These are phyloP conservation scores for Leptocoma aspasia DNA, from an alignment of 2,113 vertebrate genomes.

Conservation along the genomic window DNA sequence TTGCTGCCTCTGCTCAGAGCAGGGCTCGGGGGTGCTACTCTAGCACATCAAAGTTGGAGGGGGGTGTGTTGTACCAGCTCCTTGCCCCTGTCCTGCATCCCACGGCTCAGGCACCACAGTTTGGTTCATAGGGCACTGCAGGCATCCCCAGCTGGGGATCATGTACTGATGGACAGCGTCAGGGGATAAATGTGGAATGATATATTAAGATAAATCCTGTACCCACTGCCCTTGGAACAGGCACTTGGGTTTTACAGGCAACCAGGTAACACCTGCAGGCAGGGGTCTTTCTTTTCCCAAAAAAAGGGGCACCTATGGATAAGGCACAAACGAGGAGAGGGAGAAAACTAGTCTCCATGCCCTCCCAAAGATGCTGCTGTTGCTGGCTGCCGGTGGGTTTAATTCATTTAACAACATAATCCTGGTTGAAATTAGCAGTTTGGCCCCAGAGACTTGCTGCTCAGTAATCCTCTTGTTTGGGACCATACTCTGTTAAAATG, in stretches of 20 bases:
- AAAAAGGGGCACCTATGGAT: background rate
- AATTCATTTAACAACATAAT: background rate
- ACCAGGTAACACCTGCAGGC: background rate
- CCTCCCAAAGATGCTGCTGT: background rate
- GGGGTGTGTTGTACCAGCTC: background rate
- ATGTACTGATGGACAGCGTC: accelerated
- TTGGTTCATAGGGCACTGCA: accelerated
- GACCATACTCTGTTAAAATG: background rate
- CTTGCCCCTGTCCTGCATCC: background rate
- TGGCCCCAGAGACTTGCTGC: background rate
- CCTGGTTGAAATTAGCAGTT: background rate
- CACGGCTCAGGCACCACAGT: accelerated
- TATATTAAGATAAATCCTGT: too few relatives aligned
- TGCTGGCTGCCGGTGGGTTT: background rate
- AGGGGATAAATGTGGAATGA: background rate
- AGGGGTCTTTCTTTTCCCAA: background rate
- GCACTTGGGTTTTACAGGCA: background rate
- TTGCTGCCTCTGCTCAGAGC: background rate
- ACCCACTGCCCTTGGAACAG: background rate
- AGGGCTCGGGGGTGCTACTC: accelerated
- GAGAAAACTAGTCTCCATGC: background rate
- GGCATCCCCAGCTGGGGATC: background rate
- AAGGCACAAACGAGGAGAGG: background rate
- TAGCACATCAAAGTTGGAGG: accelerated
- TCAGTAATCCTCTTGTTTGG: background rate